Evolutionary conservation across 2,888 invertebrate genomes (phyloP).

Genomic region (Plagodis pulveraria): DNA sequence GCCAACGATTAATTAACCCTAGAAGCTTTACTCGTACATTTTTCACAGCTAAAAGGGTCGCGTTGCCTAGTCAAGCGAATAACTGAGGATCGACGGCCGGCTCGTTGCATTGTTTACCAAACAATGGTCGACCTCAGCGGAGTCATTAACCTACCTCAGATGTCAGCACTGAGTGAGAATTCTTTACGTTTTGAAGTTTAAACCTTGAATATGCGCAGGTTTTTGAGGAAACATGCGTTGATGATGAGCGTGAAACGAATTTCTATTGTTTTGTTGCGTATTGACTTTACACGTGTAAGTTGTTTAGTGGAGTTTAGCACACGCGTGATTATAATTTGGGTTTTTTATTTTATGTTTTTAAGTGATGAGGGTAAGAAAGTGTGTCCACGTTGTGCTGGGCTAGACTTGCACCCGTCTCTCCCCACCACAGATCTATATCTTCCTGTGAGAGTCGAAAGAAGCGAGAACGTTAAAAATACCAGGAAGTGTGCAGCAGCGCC

Average conservation of each 20-base stretch:
- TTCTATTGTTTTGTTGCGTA: too few species aligned
- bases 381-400: too few species aligned
- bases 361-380: too few species aligned
- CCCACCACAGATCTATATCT: too few species aligned
- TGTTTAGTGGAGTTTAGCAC: too few species aligned
- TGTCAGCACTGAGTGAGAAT: slow-evolving; percentile 57
- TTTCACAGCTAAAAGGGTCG: slow-evolving; percentile 68
- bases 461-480: too few species aligned
- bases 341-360: too few species aligned
- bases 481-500: too few species aligned
- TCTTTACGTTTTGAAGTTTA: slow-evolving; percentile 53
- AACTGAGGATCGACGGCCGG: slow-evolving; percentile 74
- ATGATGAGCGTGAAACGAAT: not conserved
- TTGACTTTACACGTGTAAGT: too few species aligned
- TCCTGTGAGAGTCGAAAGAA: too few species aligned
- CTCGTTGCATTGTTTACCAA: slow-evolving; percentile 78
- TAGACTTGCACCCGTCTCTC: too few species aligned
- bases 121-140: slow-evolving; percentile 80
- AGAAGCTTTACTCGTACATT: slow-evolving; percentile 43
- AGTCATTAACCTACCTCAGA: slow-evolving; percentile 82
- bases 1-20: slow-evolving; percentile 37
- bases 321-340: too few species aligned
- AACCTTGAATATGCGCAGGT: slow-evolving; percentile 34
- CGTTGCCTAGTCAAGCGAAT: slow-evolving; percentile 74
- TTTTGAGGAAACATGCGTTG: not conserved